Percentiles rank a stretch among this genome's conserved stretches.
phyloP scores from a whole-genome alignment of 2,888 invertebrate genomes.

The Eupeodes latifasciatus region DNA sequence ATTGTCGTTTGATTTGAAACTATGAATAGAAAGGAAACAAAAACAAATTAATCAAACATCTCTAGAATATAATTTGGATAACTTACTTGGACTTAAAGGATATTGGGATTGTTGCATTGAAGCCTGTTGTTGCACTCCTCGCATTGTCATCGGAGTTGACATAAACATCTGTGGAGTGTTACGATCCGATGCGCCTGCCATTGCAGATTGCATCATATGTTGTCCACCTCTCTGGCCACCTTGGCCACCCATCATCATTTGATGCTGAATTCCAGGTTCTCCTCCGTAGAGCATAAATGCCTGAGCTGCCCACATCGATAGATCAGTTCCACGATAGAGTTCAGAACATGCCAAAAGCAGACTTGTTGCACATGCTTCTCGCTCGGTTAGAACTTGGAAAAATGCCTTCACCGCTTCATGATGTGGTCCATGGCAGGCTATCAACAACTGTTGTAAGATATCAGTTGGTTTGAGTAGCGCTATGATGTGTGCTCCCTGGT shows the following conservation, averaged over 20 bases:
- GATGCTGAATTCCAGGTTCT: constrained; percentile 85
- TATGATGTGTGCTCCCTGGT: constrained; percentile 94
- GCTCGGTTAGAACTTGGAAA: constrained; percentile 92
- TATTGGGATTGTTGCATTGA: constrained; percentile 83
- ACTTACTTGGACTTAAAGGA: constrained; percentile 84
- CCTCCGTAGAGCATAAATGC: constrained; percentile 97
- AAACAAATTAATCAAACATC: background rate
- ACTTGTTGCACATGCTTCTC: constrained; percentile 95
- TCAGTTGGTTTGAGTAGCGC: constrained; percentile 94
- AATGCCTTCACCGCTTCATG: constrained; percentile 93
- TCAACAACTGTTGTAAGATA: constrained; percentile 91
- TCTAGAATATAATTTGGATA: background rate
- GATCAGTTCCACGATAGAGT: constrained; percentile 86
- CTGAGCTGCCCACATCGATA: constrained; percentile 94
- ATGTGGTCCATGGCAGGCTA: constrained; percentile 93
- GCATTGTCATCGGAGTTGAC: constrained; percentile 82
- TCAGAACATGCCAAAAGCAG: constrained; percentile 93
- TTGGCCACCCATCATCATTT: constrained; percentile 77
- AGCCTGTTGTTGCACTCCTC: constrained; percentile 81
- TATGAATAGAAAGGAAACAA: background rate
- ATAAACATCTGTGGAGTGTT: constrained; percentile 81
- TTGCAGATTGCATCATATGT: constrained; percentile 61
- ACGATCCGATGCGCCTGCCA: constrained; percentile 68
- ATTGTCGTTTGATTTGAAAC: constrained; percentile 46
- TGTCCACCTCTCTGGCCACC: constrained; percentile 68